phyloP scores from a whole-genome alignment of 2,797 vertebrate species.

The Semaprochilodus insignis region DNA sequence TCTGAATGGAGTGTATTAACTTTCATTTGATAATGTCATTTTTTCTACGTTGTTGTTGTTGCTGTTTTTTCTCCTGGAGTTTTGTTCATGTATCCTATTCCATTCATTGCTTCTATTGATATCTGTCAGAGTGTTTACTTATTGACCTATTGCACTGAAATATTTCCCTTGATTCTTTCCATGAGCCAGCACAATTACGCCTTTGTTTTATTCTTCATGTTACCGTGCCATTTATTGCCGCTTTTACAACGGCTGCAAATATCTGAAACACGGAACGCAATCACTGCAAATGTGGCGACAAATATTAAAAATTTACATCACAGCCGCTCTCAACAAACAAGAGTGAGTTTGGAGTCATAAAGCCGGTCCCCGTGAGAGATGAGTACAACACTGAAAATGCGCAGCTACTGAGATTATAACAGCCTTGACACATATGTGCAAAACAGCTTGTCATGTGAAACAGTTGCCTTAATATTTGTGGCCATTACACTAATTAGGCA shows the following conservation, averaged over 20 bases:
- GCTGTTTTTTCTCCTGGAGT: neutral
- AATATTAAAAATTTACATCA: neutral
- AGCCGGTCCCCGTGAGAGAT: conserved; percentile 1
- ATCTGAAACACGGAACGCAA: neutral
- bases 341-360: neutral
- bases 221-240: neutral
- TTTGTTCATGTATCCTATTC: conserved; percentile 1
- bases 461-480: conserved; percentile 83
- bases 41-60: conserved; percentile 66
- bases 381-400: conserved; percentile 23
- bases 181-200: conserved; percentile 9
- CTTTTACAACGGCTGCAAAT: neutral
- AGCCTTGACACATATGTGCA: conserved; percentile 75
- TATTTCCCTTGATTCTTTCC: neutral
- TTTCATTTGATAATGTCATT: conserved; percentile 83
- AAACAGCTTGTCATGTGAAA: conserved; percentile 82
- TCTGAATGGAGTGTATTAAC: conserved; percentile 80
- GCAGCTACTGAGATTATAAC: conserved; percentile 68
- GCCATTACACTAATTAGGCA: conserved; percentile 85
- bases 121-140: neutral
- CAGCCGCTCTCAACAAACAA: neutral
- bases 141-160: conserved; percentile 9
- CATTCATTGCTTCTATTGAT: conserved; percentile 1
- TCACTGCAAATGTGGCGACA: neutral
- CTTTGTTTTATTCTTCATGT: conserved; percentile 19